phyloP scores from a whole-genome alignment of 2,888 invertebrate species.

The Cosmopolites sordidus region DNA sequence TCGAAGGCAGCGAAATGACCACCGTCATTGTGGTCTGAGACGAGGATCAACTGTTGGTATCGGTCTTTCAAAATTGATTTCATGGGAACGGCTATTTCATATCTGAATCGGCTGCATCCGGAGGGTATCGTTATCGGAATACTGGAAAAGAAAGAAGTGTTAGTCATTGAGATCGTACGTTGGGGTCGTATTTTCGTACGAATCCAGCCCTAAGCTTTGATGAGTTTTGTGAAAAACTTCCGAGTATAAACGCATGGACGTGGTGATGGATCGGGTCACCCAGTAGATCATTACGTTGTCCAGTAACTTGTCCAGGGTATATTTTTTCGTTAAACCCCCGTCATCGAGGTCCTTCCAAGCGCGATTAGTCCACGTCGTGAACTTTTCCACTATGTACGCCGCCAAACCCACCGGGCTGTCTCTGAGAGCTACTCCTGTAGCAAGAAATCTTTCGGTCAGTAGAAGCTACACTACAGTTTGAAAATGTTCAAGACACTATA shows the following conservation, averaged over 20 bases:
- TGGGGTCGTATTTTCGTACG: constrained; percentile 18
- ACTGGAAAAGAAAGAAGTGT: constrained; percentile 51
- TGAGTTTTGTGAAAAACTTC: constrained; percentile 53
- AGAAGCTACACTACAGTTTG: too few species aligned
- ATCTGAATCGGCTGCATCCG: constrained; percentile 68
- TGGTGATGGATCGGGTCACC: constrained; percentile 66
- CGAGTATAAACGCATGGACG: constrained; percentile 70
- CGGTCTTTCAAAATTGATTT: constrained; percentile 48
- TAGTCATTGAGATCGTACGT: too few species aligned
- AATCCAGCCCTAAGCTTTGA: constrained; percentile 1
- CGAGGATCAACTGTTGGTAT: too few species aligned
- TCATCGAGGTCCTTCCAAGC: constrained; percentile 50
- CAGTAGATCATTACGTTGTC: too few species aligned
- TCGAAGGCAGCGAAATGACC: too few species aligned
- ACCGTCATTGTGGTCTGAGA: too few species aligned
- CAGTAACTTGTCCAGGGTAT: too few species aligned
- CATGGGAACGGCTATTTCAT: constrained; percentile 61
- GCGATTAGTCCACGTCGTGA: constrained; percentile 68
- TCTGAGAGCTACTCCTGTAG: constrained; percentile 82
- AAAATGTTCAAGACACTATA: too few species aligned
- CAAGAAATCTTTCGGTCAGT: too few species aligned
- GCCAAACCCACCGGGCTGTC: too few species aligned
- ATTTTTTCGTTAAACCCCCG: too few species aligned
- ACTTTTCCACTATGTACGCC: constrained; percentile 87
- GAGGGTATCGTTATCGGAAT: constrained; percentile 64